Conservation (phyloP, 2,888 invertebrate genomes). For the Pollenia angustigena region DNA sequence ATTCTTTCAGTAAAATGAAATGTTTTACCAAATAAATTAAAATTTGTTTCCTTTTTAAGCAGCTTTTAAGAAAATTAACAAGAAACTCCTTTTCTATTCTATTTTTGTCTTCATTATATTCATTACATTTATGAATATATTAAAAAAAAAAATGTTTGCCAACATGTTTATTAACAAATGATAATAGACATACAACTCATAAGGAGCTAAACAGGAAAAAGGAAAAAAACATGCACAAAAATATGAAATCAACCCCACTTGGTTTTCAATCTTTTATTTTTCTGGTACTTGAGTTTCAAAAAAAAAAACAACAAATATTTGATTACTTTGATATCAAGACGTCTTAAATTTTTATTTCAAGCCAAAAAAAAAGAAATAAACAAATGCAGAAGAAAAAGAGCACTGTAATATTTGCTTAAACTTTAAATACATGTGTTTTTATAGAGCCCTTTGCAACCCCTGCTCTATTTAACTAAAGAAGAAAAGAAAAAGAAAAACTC, state of each 20-base stretch:
- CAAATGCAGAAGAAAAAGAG: slow-evolving; percentile 9
- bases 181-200: slow-evolving; percentile 41
- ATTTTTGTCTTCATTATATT: slow-evolving; percentile 57
- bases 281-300: neutral
- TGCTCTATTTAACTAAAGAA: neutral
- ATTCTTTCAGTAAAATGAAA: neutral
- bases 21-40: neutral
- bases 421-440: neutral
- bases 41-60: slow-evolving; percentile 9
- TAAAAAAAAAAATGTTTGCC: slow-evolving; percentile 16
- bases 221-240: neutral
- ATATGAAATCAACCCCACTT: slow-evolving; percentile 51
- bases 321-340: slow-evolving; percentile 57
- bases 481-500: neutral
- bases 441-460: neutral
- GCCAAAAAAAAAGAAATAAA: slow-evolving; percentile 4
- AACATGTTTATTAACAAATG: slow-evolving; percentile 46
- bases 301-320: slow-evolving; percentile 23
- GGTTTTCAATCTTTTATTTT: slow-evolving; percentile 1
- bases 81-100: slow-evolving; percentile 9
- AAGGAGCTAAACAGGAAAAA: neutral
- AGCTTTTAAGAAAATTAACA: slow-evolving; percentile 59
- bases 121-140: slow-evolving; percentile 70
- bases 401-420: slow-evolving; percentile 27
- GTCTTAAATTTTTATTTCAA: slow-evolving; percentile 52